These are phyloP conservation scores for Dendrolimus kikuchii DNA, from an alignment of 1,140 invertebrate species.

Conservation along the genomic window DNA sequence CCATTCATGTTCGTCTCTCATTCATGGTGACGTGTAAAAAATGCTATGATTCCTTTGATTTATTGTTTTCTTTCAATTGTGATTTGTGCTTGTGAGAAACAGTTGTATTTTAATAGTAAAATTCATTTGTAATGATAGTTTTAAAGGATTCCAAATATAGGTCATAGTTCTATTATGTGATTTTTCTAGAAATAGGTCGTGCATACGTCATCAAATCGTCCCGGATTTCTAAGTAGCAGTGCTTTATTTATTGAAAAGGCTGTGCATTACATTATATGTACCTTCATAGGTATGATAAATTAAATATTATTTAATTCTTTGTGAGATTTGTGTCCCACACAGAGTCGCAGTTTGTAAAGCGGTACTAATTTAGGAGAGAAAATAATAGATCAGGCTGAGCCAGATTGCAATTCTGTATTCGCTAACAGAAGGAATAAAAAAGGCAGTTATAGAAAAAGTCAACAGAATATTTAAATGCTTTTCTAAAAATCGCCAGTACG, in stretches of 20 bases:
- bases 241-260: constrained; percentile 9
- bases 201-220: constrained; percentile 11
- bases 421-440: too few relatives aligned
- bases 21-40: constrained; percentile 41
- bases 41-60: constrained; percentile 12
- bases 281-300: background rate
- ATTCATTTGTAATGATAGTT: background rate
- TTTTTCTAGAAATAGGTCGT: constrained; percentile 39
- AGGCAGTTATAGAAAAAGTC: too few relatives aligned
- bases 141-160: constrained; percentile 2
- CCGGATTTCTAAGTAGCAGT: too few relatives aligned
- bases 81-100: constrained; percentile 3
- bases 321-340: too few relatives aligned
- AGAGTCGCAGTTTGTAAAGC: too few relatives aligned
- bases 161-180: constrained; percentile 14
- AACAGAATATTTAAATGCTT: too few relatives aligned
- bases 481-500: too few relatives aligned
- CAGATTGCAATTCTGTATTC: too few relatives aligned
- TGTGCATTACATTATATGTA: constrained; percentile 1
- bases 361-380: too few relatives aligned
- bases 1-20: constrained; percentile 15
- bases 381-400: too few relatives aligned
- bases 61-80: constrained; percentile 7
- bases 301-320: too few relatives aligned
- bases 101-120: constrained; percentile 7